Percentiles rank a stretch among this genome's conserved stretches.
Conservation (phyloP, 2,113 vertebrate species). For the Irena cyanogastra region DNA sequence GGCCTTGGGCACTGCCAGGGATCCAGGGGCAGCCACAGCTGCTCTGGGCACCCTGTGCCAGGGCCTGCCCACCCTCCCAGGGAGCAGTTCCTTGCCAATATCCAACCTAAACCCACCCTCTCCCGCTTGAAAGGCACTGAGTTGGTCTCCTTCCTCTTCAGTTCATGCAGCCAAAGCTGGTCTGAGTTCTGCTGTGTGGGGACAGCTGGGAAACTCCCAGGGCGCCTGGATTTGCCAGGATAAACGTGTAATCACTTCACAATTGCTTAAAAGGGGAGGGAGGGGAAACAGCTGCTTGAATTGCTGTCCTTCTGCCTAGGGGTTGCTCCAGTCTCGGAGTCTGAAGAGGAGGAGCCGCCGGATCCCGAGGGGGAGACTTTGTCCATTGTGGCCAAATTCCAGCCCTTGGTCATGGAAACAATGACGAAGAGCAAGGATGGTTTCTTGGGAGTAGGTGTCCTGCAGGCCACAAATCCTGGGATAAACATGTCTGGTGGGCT, state of each 20-base stretch:
- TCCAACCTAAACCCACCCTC: background rate
- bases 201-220: background rate
- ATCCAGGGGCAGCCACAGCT: background rate
- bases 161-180: background rate
- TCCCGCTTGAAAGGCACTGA: background rate
- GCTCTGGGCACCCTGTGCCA: background rate
- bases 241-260: background rate
- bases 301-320: slow-evolving; percentile 42
- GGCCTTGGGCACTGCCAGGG: background rate
- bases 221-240: background rate
- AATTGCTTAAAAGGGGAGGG: background rate
- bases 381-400: slow-evolving; percentile 84
- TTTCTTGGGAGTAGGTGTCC: slow-evolving; percentile 85
- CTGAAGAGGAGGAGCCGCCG: slow-evolving; percentile 61
- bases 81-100: background rate
- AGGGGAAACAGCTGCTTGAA: slow-evolving; percentile 2
- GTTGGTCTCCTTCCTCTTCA: background rate
- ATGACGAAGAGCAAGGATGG: slow-evolving; percentile 99
- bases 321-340: slow-evolving; percentile 21
- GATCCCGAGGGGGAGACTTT: slow-evolving; percentile 85
- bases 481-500: background rate
- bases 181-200: background rate
- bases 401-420: slow-evolving; percentile 87
- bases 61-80: background rate
- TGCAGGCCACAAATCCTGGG: background rate